Conservation (phyloP, 35 echinoderm and acorn worm genomes). For the Patiria miniata region DNA sequence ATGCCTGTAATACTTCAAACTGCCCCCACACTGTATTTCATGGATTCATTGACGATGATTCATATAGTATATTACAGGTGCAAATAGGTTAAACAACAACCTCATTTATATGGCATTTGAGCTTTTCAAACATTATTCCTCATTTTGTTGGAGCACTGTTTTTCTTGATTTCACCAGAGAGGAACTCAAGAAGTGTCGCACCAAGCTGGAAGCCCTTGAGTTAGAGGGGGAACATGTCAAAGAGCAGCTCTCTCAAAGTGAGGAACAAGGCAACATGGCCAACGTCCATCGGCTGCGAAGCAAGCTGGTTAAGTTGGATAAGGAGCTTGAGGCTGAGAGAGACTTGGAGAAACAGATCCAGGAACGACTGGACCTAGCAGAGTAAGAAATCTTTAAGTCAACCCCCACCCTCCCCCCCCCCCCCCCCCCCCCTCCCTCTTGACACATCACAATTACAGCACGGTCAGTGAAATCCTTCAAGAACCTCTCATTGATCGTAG, state of each 20-base stretch:
- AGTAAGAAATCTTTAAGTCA: constrained; percentile 75
- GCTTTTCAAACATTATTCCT: neutral
- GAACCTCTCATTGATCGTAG: no score
- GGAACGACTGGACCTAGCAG: constrained; percentile 65
- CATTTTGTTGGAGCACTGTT: neutral
- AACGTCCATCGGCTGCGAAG: constrained; percentile 70
- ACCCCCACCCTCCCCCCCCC: no score
- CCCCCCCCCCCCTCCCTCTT: no score
- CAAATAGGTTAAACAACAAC: no score
- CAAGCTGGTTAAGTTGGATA: constrained; percentile 74
- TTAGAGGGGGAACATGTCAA: constrained; percentile 71
- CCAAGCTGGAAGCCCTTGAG: constrained; percentile 75
- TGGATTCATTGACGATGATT: no score
- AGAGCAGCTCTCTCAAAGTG: constrained; percentile 51
- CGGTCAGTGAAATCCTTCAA: no score
- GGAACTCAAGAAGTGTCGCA: constrained; percentile 86
- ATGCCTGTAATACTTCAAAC: no score
- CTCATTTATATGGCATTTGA: no score
- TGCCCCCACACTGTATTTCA: no score
- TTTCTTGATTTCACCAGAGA: constrained; percentile 39
- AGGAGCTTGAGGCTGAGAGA: constrained; percentile 80
- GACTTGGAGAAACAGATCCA: constrained; percentile 70
- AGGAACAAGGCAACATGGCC: constrained; percentile 71
- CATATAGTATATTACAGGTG: no score
- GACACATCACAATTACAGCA: no score